Conservation (phyloP, 2,113 vertebrate species). For the Clarias macrocephalus region DNA sequence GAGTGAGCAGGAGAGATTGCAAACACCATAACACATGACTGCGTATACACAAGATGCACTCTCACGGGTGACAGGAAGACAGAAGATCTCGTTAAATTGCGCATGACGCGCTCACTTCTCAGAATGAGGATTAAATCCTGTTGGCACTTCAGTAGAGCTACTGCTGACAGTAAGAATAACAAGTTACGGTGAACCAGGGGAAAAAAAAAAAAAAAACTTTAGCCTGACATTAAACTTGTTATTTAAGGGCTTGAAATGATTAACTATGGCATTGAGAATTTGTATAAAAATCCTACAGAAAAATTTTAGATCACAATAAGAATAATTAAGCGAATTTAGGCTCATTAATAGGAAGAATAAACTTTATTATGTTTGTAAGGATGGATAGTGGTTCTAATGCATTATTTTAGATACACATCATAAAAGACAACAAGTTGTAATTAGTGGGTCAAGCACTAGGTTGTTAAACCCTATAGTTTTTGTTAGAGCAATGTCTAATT, state of each 20-base stretch:
- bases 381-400: background rate
- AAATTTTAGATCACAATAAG: background rate
- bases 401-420: background rate
- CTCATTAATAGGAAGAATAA: background rate
- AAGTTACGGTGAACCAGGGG: background rate
- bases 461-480: background rate
- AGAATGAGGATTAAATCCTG: conserved; percentile 15
- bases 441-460: background rate
- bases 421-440: background rate
- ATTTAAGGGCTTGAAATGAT: background rate
- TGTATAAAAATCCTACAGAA: background rate
- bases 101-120: conserved; percentile 11
- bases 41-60: background rate
- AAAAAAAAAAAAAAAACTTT: background rate
- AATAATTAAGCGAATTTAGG: background rate
- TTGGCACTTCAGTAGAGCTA: background rate
- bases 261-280: background rate
- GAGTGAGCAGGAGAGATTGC: conserved; percentile 19
- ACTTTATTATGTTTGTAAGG: background rate
- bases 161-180: background rate
- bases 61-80: conserved; percentile 20
- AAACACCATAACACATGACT: conserved; percentile 25
- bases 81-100: background rate
- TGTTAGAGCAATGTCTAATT: background rate
- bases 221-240: background rate